phyloP scores from a whole-genome alignment of 2,797 vertebrate genomes.

The Peromyscus attwateri region DNA sequence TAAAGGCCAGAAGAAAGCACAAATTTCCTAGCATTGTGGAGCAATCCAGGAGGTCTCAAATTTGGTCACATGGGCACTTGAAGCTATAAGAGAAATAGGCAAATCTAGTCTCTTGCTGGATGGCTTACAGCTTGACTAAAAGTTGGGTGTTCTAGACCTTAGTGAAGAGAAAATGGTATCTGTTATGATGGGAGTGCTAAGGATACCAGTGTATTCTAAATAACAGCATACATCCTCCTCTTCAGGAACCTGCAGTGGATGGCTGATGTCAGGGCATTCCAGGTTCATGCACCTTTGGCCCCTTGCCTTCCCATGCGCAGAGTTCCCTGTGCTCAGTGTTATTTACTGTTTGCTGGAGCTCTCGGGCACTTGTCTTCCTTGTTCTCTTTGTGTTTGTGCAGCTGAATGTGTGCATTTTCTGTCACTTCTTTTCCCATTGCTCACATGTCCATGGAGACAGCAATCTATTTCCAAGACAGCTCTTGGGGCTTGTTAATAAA shows the following conservation, averaged over 20 bases:
- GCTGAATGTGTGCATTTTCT: neutral
- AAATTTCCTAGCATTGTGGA: neutral
- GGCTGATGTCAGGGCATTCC: neutral
- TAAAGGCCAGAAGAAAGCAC: neutral
- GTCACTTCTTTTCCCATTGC: constrained; percentile 46
- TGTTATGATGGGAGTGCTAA: neutral
- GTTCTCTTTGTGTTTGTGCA: neutral
- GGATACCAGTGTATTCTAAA: neutral
- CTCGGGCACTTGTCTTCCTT: neutral
- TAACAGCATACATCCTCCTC: neutral
- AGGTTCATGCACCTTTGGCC: neutral
- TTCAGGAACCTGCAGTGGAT: neutral
- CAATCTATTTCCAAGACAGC: constrained; percentile 19
- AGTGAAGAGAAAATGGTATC: neutral
- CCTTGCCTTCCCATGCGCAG: neutral
- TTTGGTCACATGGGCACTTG: neutral
- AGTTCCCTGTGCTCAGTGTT: neutral
- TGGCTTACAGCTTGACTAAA: neutral
- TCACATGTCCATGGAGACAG: constrained; percentile 33
- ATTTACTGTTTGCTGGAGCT: neutral
- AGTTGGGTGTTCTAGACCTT: neutral
- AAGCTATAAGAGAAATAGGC: neutral
- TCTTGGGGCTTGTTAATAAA: constrained; percentile 46
- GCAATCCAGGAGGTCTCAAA: neutral
- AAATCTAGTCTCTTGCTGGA: neutral